phyloP scores from a whole-genome alignment of 2,113 vertebrate genomes.

The Forbesichthys papilliferus region DNA sequence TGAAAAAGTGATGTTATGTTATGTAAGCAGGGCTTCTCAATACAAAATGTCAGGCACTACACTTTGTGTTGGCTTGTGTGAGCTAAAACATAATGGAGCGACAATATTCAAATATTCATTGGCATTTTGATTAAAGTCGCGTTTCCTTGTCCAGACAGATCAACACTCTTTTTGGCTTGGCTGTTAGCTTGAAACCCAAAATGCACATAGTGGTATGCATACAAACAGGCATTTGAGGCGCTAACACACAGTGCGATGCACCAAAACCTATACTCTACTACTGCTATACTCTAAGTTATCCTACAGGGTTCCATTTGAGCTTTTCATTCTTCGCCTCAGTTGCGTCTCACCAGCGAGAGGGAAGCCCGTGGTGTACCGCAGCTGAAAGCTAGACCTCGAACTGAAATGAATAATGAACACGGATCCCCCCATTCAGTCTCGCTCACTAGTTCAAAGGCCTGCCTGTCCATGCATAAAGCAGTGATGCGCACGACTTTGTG shows the following conservation, averaged over 20 bases:
- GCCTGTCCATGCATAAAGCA: constrained; percentile 57
- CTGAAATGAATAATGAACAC: constrained; percentile 70
- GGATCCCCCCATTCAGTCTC: constrained; percentile 52
- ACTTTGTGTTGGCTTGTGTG: constrained; percentile 5
- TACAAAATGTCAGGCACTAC: constrained; percentile 40
- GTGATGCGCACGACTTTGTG: constrained; percentile 52
- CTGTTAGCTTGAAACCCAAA: constrained; percentile 20
- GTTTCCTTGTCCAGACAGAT: constrained; percentile 10
- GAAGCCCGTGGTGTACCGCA: constrained; percentile 56
- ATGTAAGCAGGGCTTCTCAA: constrained; percentile 29
- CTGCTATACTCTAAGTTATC: background rate
- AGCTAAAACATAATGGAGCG: constrained; percentile 13
- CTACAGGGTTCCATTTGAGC: background rate
- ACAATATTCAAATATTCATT: constrained; percentile 19
- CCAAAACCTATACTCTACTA: background rate
- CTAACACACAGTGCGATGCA: background rate
- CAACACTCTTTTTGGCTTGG: constrained; percentile 24
- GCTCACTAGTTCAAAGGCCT: constrained; percentile 63
- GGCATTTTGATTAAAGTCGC: constrained; percentile 28
- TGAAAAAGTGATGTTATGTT: constrained; percentile 21
- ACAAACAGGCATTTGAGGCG: background rate
- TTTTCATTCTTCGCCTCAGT: constrained; percentile 46
- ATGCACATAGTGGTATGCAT: background rate
- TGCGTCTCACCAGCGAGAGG: constrained; percentile 54
- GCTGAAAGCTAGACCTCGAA: constrained; percentile 63